These are phyloP conservation scores for Rambutsinella grinnellia DNA, from an alignment of 2,888 invertebrate genomes.

Conservation along the genomic window DNA sequence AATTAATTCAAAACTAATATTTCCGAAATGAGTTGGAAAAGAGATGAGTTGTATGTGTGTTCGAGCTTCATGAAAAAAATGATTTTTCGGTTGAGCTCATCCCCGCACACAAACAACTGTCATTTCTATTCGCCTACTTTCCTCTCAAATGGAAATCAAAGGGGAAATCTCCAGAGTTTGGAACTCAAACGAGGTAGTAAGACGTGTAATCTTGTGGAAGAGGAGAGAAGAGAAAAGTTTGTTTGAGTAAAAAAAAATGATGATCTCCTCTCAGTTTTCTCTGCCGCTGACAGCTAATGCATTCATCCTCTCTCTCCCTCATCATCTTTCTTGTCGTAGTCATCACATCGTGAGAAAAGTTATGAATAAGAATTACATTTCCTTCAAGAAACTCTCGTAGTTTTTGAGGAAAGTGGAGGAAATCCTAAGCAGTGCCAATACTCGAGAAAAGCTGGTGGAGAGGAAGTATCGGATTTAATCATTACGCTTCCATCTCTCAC, in stretches of 20 bases:
- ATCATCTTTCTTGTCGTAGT: conserved; percentile 54
- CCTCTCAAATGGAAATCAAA: no score
- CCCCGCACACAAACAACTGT: no score
- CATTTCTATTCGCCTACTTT: no score
- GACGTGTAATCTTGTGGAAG: background rate
- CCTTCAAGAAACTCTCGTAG: background rate
- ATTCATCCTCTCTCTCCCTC: conserved; percentile 45
- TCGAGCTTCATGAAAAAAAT: no score
- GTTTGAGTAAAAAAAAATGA: background rate
- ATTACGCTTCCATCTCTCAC: conserved; percentile 21
- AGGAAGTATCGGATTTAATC: conserved; percentile 57
- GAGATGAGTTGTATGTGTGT: no score
- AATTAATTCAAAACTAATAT: no score
- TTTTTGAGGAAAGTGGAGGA: conserved; percentile 11
- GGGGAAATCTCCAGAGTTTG: conserved; percentile 3
- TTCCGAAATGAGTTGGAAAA: no score
- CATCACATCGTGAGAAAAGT: conserved; percentile 46
- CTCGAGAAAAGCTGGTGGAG: background rate
- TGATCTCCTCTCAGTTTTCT: background rate
- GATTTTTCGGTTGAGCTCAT: no score
- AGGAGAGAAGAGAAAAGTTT: conserved; percentile 1
- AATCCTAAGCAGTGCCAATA: background rate
- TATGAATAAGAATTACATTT: conserved; percentile 45
- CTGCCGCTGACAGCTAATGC: conserved; percentile 52
- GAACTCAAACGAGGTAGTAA: background rate